These are phyloP conservation scores for Erebia ligea DNA, from an alignment of 2,888 invertebrate genomes.

Conservation along the genomic window DNA sequence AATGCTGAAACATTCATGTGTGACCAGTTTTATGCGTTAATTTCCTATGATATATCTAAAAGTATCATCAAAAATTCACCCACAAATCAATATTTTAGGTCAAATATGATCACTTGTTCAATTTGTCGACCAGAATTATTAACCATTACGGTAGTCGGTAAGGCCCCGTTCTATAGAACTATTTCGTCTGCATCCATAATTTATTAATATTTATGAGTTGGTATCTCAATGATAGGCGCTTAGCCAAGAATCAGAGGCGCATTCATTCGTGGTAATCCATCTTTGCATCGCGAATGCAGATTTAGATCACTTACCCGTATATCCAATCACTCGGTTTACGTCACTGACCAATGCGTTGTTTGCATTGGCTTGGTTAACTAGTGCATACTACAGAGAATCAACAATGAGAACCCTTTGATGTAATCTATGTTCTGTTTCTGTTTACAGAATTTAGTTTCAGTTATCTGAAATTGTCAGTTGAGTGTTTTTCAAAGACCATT, in stretches of 20 bases:
- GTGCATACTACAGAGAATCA: conserved; percentile 23
- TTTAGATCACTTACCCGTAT: conserved; percentile 33
- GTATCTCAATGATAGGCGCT: conserved; percentile 32
- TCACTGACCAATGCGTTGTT: conserved; percentile 37
- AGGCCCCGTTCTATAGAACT: not conserved
- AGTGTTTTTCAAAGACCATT: no score
- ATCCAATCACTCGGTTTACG: conserved; percentile 37
- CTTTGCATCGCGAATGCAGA: conserved; percentile 34
- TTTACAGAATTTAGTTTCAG: not conserved
- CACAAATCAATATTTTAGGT: no score
- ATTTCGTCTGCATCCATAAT: not conserved
- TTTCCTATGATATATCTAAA: no score
- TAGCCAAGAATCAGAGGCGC: conserved; percentile 28
- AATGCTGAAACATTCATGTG: no score
- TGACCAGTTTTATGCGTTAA: no score
- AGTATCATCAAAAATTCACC: no score
- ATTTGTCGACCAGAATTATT: no score
- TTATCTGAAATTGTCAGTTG: no score
- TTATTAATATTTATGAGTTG: conserved; percentile 17
- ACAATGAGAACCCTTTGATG: conserved; percentile 18
- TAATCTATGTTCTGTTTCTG: conserved; percentile 3
- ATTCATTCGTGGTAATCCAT: conserved; percentile 34
- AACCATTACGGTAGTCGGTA: no score
- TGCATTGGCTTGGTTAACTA: conserved; percentile 37
- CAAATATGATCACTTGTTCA: no score